Evolutionary conservation across 2,797 vertebrate genomes (phyloP).

Genomic region (Fundulus diaphanus): DNA sequence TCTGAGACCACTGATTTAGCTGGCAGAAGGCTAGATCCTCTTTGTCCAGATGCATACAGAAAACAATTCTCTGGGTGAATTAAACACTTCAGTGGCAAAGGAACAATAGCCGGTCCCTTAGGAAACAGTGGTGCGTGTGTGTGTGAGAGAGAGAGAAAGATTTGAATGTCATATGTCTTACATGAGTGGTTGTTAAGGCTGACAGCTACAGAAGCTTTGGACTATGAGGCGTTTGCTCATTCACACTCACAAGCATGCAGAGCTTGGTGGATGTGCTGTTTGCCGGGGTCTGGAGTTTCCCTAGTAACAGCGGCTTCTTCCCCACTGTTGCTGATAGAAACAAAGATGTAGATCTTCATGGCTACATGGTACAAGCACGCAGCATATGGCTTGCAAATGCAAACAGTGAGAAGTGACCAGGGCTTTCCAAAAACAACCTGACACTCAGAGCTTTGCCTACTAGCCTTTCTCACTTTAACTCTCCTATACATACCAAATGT

Average conservation of each 20-base stretch:
- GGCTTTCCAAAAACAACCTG: conserved; percentile 15
- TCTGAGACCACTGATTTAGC: conserved; percentile 67
- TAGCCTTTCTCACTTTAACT: conserved; percentile 18
- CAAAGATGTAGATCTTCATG: conserved; percentile 48
- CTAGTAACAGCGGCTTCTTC: conserved; percentile 58
- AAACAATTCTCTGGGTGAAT: conserved; percentile 35
- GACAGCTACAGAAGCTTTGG: conserved; percentile 34
- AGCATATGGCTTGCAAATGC: conserved; percentile 29
- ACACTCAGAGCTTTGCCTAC: conserved; percentile 19
- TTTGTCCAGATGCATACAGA: conserved; percentile 52
- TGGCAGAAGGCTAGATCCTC: conserved; percentile 59
- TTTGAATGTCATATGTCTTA: conserved; percentile 48
- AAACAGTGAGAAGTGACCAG: conserved; percentile 1
- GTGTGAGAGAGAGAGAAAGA: conserved; percentile 2
- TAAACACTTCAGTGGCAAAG: conserved; percentile 49
- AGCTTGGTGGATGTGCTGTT: conserved; percentile 23
- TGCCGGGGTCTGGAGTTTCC: conserved; percentile 57
- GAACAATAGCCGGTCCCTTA: conserved; percentile 40
- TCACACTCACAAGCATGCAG: conserved; percentile 33
- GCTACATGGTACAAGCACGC: conserved; percentile 42
- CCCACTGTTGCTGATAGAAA: conserved; percentile 36
- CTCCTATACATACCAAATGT: not conserved
- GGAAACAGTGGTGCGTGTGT: conserved; percentile 9
- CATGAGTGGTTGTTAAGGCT: conserved; percentile 43
- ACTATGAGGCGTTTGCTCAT: conserved; percentile 13